Conservation (phyloP, 2,113 vertebrate genomes). For the Tupaia tana region DNA sequence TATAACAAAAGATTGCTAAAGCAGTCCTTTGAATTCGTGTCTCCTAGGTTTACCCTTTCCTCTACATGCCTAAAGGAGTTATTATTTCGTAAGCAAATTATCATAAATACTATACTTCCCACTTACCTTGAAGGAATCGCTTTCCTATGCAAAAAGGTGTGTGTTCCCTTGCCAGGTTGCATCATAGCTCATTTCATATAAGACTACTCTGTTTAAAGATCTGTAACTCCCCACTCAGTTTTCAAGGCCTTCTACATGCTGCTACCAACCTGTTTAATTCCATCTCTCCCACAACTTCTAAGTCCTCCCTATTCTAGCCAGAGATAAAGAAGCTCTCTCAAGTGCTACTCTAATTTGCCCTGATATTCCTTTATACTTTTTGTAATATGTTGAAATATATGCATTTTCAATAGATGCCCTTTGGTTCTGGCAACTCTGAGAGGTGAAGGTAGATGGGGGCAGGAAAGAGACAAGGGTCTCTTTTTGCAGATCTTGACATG, state of each 20-base stretch:
- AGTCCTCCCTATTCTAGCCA: not conserved
- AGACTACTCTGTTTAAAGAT: constrained; percentile 10
- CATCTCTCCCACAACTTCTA: not conserved
- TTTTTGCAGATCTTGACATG: not conserved
- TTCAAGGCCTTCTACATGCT: not conserved
- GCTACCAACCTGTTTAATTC: not conserved
- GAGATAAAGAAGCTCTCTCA: not conserved
- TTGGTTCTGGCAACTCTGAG: not conserved
- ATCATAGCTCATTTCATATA: constrained; percentile 11
- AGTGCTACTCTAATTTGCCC: constrained; percentile 4
- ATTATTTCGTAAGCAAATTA: constrained; percentile 34
- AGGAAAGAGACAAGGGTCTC: not conserved
- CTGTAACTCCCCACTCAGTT: not conserved
- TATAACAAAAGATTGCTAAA: not conserved
- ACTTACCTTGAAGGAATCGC: constrained; percentile 1
- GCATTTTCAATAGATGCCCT: not conserved
- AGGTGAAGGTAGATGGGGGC: not conserved
- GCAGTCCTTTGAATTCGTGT: not conserved
- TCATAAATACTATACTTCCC: not conserved
- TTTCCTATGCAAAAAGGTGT: constrained; percentile 7
- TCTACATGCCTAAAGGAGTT: constrained; percentile 4
- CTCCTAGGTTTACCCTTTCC: not conserved
- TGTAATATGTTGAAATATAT: not conserved
- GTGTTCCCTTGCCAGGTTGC: not conserved
- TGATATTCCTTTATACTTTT: not conserved